Conservation (phyloP, 2,888 invertebrate species). For the Leptopterna dolabrata region DNA sequence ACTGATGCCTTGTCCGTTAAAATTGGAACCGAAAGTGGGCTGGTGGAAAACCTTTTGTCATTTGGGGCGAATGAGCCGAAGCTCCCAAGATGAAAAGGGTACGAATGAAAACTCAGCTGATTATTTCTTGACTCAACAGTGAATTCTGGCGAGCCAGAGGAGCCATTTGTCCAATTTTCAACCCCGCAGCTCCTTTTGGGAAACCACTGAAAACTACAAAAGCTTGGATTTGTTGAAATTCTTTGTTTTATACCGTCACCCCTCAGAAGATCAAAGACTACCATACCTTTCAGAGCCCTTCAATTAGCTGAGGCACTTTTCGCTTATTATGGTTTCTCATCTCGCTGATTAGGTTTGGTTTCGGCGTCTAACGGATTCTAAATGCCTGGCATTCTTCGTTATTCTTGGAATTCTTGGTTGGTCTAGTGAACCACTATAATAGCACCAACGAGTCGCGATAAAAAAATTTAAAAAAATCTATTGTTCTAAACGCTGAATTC, state of each 20-base stretch:
- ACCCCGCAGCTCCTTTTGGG: not conserved
- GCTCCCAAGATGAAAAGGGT: too few species aligned
- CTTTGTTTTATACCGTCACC: not conserved
- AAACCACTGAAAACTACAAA: not conserved
- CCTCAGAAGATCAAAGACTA: not conserved
- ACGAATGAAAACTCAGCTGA: not conserved
- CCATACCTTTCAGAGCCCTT: not conserved
- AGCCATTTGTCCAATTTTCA: not conserved
- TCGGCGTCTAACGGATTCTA: too few species aligned
- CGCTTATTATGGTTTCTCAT: not conserved
- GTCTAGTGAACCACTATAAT: too few species aligned
- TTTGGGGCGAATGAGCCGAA: too few species aligned
- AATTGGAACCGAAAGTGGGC: too few species aligned
- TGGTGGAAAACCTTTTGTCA: too few species aligned
- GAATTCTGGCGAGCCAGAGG: not conserved
- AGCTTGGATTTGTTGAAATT: not conserved
- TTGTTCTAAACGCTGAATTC: too few species aligned
- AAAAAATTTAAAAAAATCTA: too few species aligned
- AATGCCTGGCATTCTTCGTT: too few species aligned
- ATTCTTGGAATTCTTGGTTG: too few species aligned
- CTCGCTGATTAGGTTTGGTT: not conserved
- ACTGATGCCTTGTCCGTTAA: too few species aligned
- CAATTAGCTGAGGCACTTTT: not conserved
- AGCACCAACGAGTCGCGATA: too few species aligned
- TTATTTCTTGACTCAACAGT: not conserved